Evolutionary conservation across 1,140 invertebrate genomes (phyloP).

Genomic region (Hycleus phaleratus): DNA sequence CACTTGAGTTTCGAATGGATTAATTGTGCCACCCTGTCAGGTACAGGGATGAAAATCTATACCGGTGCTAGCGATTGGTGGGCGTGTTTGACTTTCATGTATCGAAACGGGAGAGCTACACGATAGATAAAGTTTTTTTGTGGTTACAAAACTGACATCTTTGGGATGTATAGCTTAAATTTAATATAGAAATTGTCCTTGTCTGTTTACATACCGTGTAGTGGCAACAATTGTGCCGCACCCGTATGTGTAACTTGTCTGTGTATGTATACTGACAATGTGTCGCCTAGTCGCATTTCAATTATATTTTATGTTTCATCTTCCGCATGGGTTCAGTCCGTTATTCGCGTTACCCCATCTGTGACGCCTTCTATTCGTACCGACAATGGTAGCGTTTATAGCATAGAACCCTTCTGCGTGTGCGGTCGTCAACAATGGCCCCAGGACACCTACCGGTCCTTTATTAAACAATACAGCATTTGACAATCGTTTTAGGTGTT

Average conservation of each 20-base stretch:
- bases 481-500: too few relatives aligned
- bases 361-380: slow-evolving; percentile 21
- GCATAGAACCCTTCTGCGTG: too few relatives aligned
- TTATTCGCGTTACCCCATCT: slow-evolving; percentile 24
- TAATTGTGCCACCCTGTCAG: slow-evolving; percentile 12
- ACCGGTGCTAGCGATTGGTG: slow-evolving; percentile 1
- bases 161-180: too few relatives aligned
- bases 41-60: slow-evolving; percentile 9
- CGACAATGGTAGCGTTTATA: slow-evolving; percentile 5
- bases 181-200: background rate
- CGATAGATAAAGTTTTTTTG: background rate
- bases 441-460: too few relatives aligned
- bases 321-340: slow-evolving; percentile 24
- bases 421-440: too few relatives aligned
- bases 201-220: slow-evolving; percentile 2
- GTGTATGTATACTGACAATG: slow-evolving; percentile 9
- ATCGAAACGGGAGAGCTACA: slow-evolving; percentile 8
- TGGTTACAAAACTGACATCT: too few relatives aligned
- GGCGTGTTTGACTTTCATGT: slow-evolving; percentile 12
- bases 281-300: slow-evolving; percentile 26
- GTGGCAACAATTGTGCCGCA: slow-evolving; percentile 16
- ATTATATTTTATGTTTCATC: slow-evolving; percentile 30
- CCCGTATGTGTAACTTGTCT: background rate
- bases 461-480: too few relatives aligned
- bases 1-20: background rate